Base-by-base conservation (phyloP, 2,797 vertebrate species). In the Austrolebias charrua region DNA sequence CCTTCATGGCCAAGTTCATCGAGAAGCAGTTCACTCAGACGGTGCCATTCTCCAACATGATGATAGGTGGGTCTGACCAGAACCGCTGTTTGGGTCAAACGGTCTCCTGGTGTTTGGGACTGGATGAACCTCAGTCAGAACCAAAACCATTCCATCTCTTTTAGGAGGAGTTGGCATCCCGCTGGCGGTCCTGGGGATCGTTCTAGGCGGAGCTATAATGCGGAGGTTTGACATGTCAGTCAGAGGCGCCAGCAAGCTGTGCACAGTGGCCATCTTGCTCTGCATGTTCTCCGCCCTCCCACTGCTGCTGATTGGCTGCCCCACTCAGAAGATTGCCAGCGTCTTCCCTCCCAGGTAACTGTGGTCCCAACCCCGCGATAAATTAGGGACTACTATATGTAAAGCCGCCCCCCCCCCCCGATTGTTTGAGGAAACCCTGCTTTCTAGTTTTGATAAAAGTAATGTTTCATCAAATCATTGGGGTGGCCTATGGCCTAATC, bases 1-100 rank as follows among this genome's bases (percentile, higher is more conserved):
- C 95, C 0, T 99, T 99, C 77, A 94, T 97, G 93, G 86, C 92
- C 35, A 99, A 99, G 87, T 95, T 96, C 83, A 92, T 98, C 14
- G 96, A 99, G 84, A 91, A 86, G 2, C 97, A 99, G 67, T 98
- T 98, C 83, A 91, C 73, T 18, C 73, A 93, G 83, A 94, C 94
- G 0, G 90, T 92, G 0, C 88, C 94, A 46, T 83, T 93, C 0
- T 95, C 97, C 85, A 95, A 91, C 84, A 84, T 96, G 81, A 90
- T 98, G 90, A 94, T 99, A 0, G 97, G 96, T 96, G 66, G 85
- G 72, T 38, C 4, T 13, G 14, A 6, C 2, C 15, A 14, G 1
- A 45, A 9, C 3, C 15, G 1, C 2, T 24, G 24, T 24, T 24
- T 24, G 24, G 24, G 24, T 24, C 24, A 24, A 24, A 24, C 24